phyloP scores from a whole-genome alignment of 2,113 vertebrate species.

The Pachypanchax playfairii region DNA sequence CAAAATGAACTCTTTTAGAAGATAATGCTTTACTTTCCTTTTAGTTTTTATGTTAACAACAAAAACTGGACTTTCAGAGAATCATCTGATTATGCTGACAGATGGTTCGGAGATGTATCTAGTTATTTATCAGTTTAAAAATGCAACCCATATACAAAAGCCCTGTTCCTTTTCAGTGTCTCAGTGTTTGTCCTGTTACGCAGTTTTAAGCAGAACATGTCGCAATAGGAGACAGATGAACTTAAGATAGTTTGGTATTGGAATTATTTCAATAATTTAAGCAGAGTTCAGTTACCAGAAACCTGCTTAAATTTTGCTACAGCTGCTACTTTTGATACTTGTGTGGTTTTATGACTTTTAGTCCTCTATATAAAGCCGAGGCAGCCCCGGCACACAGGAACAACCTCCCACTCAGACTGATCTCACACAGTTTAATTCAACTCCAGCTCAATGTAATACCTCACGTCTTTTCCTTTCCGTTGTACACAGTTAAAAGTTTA shows the following conservation, averaged over 20 bases:
- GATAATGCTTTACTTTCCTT: no score
- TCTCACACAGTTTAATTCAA: not conserved
- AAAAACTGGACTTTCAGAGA: not conserved
- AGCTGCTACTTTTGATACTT: not conserved
- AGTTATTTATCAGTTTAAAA: no score
- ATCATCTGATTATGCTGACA: no score
- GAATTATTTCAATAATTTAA: not conserved
- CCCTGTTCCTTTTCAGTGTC: no score
- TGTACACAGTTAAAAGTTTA: no score
- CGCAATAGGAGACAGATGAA: not conserved
- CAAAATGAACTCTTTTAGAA: not conserved
- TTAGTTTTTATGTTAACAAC: no score
- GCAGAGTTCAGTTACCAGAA: not conserved
- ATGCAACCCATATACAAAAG: no score
- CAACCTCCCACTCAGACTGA: not conserved
- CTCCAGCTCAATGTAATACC: not conserved
- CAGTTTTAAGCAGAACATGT: not conserved
- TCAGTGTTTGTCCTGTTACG: no score
- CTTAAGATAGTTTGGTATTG: not conserved
- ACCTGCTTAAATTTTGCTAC: not conserved
- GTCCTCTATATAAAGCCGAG: not conserved
- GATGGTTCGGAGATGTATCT: no score
- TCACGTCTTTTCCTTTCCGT: no score
- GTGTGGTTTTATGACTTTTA: not conserved
- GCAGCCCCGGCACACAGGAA: no score